Percentiles rank a stretch among this genome's conserved stretches.
phyloP scores from a whole-genome alignment of 2,113 vertebrate genomes.

The Felis catus region F.catus_Fca126_mat1.0 CM031415.1:125145501-125146000 shows the following conservation, averaged over 20 bases:
- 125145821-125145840: background rate
- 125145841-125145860: background rate
- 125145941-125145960: background rate
- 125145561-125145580: background rate
- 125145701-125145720: background rate
- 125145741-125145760: background rate
- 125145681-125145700: background rate
- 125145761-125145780: too few species aligned
- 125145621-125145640: background rate
- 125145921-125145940: background rate
- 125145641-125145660: background rate
- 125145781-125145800: too few species aligned
- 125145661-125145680: background rate
- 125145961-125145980: background rate
- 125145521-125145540: background rate
- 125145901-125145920: rapidly evolving
- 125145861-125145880: background rate
- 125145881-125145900: background rate
- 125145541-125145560: background rate
- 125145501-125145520: background rate
- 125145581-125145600: background rate
- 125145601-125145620: background rate
- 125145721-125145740: background rate
- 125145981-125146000: background rate
- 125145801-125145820: background rate